phyloP scores from a whole-genome alignment of 2,113 vertebrate species.

The Mesoclemmys tuberculata region DNA sequence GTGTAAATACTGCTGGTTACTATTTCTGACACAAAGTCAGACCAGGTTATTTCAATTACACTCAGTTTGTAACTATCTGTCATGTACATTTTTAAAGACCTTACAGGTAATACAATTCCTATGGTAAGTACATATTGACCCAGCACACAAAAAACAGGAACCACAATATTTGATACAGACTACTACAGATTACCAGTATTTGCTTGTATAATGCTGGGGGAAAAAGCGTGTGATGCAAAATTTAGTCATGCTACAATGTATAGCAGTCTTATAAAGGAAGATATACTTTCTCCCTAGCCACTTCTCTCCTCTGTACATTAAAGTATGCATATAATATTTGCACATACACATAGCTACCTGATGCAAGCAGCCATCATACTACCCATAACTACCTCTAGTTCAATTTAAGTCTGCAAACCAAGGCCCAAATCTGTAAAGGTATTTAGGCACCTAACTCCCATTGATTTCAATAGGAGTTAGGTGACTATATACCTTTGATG shows the following conservation, averaged over 20 bases:
- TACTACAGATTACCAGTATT: neutral
- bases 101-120: neutral
- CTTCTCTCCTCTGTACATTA: too few relatives aligned
- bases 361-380: neutral
- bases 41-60: too few relatives aligned
- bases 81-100: neutral
- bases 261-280: neutral
- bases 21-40: neutral
- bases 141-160: neutral
- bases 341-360: neutral
- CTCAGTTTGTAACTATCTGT: neutral
- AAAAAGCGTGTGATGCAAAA: too few relatives aligned
- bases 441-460: too few relatives aligned
- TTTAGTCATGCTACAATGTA: too few relatives aligned
- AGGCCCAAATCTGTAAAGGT: too few relatives aligned
- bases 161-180: neutral
- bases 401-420: too few relatives aligned
- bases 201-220: too few relatives aligned
- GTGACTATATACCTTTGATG: too few relatives aligned
- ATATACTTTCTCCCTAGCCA: neutral
- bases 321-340: neutral
- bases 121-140: neutral
- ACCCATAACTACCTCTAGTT: neutral
- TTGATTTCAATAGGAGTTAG: too few relatives aligned
- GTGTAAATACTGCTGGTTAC: neutral